These are phyloP conservation scores for Zaprionus lachaisei DNA, from an alignment of 1,140 invertebrate genomes.

Conservation along the genomic window DNA sequence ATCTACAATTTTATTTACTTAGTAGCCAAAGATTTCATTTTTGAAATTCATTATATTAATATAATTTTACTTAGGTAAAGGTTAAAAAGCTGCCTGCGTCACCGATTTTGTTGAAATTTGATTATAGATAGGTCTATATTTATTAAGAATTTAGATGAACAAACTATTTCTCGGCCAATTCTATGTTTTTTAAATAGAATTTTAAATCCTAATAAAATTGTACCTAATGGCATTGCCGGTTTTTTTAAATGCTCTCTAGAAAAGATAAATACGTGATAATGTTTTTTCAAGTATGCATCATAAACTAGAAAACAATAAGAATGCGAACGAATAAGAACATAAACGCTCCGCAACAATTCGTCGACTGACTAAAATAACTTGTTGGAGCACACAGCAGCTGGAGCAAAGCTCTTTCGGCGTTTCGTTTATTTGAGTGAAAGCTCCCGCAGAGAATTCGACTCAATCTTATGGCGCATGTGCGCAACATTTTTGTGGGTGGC, in stretches of 20 bases:
- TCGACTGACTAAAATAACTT: conserved; percentile 27
- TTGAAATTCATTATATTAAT: too few relatives aligned
- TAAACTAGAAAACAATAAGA: neutral
- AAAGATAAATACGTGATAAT: neutral
- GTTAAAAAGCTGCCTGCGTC: too few relatives aligned
- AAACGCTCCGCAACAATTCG: neutral
- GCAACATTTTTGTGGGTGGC: conserved; percentile 70
- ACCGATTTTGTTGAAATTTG: too few relatives aligned
- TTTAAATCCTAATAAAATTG: neutral
- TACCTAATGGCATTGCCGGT: too few relatives aligned
- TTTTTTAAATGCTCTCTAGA: too few relatives aligned
- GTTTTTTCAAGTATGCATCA: neutral
- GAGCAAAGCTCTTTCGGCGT: conserved; percentile 42
- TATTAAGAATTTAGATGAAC: too few relatives aligned
- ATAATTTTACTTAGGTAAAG: too few relatives aligned
- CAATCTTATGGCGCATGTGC: conserved; percentile 49
- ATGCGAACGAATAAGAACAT: neutral
- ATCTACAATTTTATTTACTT: too few relatives aligned
- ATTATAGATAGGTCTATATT: too few relatives aligned
- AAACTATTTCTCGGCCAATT: too few relatives aligned
- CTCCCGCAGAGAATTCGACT: conserved; percentile 17
- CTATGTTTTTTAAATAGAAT: too few relatives aligned
- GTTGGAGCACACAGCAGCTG: conserved; percentile 14
- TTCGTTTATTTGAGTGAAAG: conserved; percentile 56
- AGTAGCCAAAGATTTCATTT: too few relatives aligned